A percentile compares a stretch with the other conserved stretches of the same genome.
Evolutionary conservation across 2,113 vertebrate species (phyloP).

Genomic region (Machaerirhynchus nigripectus): DNA sequence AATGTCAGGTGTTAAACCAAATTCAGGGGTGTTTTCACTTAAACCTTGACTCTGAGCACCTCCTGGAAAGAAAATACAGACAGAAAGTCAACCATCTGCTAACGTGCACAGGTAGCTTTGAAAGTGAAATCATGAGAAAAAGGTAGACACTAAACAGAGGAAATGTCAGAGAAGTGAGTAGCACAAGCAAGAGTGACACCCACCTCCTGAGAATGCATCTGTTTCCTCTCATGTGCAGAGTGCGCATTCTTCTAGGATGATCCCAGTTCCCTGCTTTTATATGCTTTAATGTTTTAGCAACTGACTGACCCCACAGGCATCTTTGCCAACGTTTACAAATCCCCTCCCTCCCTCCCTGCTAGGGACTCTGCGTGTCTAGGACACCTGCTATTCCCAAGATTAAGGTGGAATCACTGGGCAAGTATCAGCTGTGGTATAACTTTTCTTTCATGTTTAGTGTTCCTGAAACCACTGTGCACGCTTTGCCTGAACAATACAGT

Average conservation of each 20-base stretch:
- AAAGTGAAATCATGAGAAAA: neutral
- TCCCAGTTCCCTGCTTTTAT: constrained; percentile 4
- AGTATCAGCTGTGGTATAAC: neutral
- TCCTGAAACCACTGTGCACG: neutral
- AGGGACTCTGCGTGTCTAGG: neutral
- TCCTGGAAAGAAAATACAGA: neutral
- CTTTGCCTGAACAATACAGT: neutral
- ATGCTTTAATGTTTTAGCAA: constrained; percentile 1
- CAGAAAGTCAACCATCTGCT: constrained; percentile 7
- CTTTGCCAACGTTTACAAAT: constrained; percentile 14
- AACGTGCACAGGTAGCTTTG: neutral
- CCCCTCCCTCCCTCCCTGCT: neutral
- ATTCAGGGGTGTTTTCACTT: neutral
- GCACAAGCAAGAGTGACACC: constrained; percentile 10
- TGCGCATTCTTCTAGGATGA: neutral
- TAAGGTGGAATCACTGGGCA: neutral
- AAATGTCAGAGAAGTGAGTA: neutral
- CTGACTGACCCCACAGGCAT: neutral
- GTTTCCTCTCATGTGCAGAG: neutral
- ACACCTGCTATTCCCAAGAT: constrained; percentile 6
- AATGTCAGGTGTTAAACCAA: neutral
- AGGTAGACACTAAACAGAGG: neutral
- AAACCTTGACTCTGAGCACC: neutral
- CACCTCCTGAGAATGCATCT: constrained; percentile 6
- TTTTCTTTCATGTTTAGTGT: neutral